phyloP scores from a whole-genome alignment of 2,888 invertebrate species.

The Chrysolina oricalcia region DNA sequence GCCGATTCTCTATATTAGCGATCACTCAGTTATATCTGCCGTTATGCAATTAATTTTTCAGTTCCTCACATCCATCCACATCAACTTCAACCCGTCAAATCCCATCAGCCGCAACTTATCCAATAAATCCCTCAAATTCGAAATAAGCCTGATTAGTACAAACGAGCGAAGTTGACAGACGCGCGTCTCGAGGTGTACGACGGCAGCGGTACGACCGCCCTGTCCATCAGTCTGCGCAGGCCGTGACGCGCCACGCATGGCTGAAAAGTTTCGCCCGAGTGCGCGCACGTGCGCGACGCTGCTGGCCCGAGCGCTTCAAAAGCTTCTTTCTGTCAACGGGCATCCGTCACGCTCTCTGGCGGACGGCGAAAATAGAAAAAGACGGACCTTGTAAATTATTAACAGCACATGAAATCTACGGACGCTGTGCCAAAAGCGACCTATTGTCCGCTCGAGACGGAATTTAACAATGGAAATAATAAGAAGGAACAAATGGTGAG shows the following conservation, averaged over 20 bases:
- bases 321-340: constrained; percentile 36
- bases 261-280: constrained; percentile 57
- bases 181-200: constrained; percentile 34
- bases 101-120: constrained; percentile 11
- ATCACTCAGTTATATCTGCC: background rate
- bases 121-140: constrained; percentile 49
- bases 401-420: constrained; percentile 40
- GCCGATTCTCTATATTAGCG: too few relatives aligned
- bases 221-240: constrained; percentile 58
- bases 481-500: too few relatives aligned
- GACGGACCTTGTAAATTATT: constrained; percentile 41
- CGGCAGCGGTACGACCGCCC: constrained; percentile 41
- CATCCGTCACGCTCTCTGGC: constrained; percentile 41
- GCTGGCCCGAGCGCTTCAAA: constrained; percentile 29
- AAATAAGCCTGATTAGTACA: constrained; percentile 42
- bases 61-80: background rate
- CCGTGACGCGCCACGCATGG: constrained; percentile 58
- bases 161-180: constrained; percentile 43
- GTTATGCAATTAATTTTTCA: background rate
- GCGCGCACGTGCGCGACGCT: constrained; percentile 57
- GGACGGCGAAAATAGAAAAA: constrained; percentile 38
- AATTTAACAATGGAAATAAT: background rate
- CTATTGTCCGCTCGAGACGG: background rate
- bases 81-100: constrained; percentile 5
- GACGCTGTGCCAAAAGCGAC: background rate